Conservation (phyloP, 1,140 invertebrate species). For the Mamestra configurata region DNA sequence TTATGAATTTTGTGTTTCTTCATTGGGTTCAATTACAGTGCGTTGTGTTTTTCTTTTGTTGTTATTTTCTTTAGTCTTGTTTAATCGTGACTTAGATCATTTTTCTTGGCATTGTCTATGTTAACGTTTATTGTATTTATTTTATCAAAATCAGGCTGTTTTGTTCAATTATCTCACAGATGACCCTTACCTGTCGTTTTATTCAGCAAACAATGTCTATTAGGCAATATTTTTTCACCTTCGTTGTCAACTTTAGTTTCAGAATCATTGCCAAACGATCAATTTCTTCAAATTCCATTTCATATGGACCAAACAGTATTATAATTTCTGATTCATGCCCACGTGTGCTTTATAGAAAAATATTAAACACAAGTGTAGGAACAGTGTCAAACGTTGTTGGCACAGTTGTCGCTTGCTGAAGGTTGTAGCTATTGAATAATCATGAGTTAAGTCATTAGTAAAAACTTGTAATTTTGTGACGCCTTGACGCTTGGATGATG, state of each 20-base stretch:
- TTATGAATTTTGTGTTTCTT: constrained; percentile 9
- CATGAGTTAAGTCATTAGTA: constrained; percentile 47
- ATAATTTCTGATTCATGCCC: neutral
- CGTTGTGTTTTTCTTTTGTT: neutral
- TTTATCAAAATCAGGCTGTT: neutral
- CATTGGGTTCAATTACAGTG: neutral
- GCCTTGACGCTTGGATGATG: neutral
- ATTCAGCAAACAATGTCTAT: too few relatives aligned
- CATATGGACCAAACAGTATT: neutral
- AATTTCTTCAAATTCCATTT: neutral
- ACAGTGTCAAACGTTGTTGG: constrained; percentile 28
- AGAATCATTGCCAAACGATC: too few relatives aligned
- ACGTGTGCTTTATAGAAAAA: constrained; percentile 7
- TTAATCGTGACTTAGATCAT: neutral
- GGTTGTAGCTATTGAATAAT: constrained; percentile 36
- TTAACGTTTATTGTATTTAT: neutral
- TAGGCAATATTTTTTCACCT: too few relatives aligned
- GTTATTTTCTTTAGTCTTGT: neutral
- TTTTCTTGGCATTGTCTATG: neutral
- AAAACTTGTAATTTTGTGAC: neutral
- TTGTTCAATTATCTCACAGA: too few relatives aligned
- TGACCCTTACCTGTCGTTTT: too few relatives aligned
- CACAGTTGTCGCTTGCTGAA: constrained; percentile 34
- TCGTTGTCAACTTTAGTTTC: too few relatives aligned
- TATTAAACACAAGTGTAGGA: constrained; percentile 1